Evolutionary conservation across 1,140 invertebrate species (phyloP), one percentile per base, ranked within the genome.

Genomic region (Drosophila burlai): DNA sequence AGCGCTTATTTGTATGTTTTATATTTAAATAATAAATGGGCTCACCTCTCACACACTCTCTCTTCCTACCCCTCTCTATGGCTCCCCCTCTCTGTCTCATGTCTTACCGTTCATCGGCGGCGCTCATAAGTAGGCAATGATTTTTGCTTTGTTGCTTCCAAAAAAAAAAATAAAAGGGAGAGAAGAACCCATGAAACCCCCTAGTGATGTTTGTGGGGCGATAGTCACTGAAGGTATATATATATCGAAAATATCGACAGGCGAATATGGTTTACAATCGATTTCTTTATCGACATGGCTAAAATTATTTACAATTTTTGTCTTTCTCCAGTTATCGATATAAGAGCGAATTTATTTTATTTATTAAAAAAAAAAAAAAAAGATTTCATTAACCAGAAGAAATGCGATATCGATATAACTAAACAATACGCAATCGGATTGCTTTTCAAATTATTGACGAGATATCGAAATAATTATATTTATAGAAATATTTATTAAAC

Each of bases 11-110:
- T 85, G 83, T 85, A 72, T 85, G 83, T 75, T 66, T 86, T 86
- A 81, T 76, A 87, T 89, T 89, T 89, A 90, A 89, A 89, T 90
- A 89, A 90, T 87, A 87, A 81, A 87, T 89, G 84, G 67, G 57
- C 59, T 24, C 54, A 11, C 57, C 47, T 34, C 66, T 18, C n/a
- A 10, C 26, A 31, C 4, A 10, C 24, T 10, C 15, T 4, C n/a
- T 18, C 9, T 18, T 18, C 1, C 3, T 24, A 6, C 21, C 13
- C 45, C 46, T 47, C 46, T 47, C 13, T 10, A 16, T 10, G 16
- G 26, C 46, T 49, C 15, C 47, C 46, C 26, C 3, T 31, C 26
- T 10, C 3, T 50, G 16, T 5, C 15, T 24, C 52, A 34, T 4
- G 13, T 13, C 46, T 72, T 38, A 34, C 21, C 26, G 36, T 57